These are phyloP conservation scores for Copidosoma aretas DNA, from an alignment of 2,888 invertebrate species.

Conservation along the genomic window DNA sequence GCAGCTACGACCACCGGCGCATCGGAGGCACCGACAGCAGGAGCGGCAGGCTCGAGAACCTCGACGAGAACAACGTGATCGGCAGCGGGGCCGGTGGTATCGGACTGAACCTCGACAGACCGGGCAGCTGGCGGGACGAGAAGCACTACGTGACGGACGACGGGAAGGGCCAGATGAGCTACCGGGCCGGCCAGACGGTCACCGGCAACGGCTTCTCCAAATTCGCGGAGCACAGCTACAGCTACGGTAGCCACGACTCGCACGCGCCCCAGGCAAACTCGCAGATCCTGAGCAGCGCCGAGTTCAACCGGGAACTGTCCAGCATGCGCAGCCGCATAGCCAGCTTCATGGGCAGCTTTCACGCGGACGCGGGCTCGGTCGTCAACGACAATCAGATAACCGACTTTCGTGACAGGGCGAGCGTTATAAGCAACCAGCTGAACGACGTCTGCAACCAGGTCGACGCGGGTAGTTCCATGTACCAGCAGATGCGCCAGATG, in stretches of 20 bases:
- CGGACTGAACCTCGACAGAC: constrained; percentile 32
- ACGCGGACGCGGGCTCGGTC: constrained; percentile 1
- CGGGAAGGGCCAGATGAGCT: constrained; percentile 51
- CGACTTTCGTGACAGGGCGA: constrained; percentile 31
- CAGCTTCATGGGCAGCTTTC: constrained; percentile 36
- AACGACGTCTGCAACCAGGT: constrained; percentile 32
- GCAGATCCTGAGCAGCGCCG: constrained; percentile 22
- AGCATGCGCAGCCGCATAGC: constrained; percentile 27
- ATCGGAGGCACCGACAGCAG: not conserved
- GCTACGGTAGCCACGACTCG: constrained; percentile 28
- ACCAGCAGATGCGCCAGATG: constrained; percentile 31
- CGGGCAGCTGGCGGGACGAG: constrained; percentile 54
- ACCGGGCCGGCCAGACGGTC: constrained; percentile 50
- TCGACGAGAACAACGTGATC: constrained; percentile 31
- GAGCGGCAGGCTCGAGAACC: constrained; percentile 29
- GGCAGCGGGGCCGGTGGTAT: constrained; percentile 19
- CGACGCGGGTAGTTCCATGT: constrained; percentile 20
- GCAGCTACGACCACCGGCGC: constrained; percentile 1
- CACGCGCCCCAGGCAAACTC: constrained; percentile 20
- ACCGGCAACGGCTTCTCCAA: constrained; percentile 36
- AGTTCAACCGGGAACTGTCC: constrained; percentile 28
- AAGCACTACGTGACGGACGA: constrained; percentile 51
- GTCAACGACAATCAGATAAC: constrained; percentile 11
- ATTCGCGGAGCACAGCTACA: constrained; percentile 30
- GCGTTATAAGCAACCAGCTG: constrained; percentile 23